phyloP scores from a whole-genome alignment of 2,113 vertebrate genomes.

The Engraulis encrasicolus region DNA sequence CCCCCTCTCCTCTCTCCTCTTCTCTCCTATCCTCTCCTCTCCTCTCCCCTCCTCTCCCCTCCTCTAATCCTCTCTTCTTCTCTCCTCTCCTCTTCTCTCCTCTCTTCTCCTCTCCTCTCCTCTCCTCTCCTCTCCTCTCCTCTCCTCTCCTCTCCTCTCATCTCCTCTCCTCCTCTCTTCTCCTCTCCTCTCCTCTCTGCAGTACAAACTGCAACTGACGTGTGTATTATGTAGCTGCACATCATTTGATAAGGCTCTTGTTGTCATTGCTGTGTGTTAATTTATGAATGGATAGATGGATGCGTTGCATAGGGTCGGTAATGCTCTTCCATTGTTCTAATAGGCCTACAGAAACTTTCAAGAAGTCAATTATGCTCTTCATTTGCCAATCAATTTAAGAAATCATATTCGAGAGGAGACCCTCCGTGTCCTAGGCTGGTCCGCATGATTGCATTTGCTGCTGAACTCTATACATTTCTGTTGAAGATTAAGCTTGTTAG shows the following conservation, averaged over 20 bases:
- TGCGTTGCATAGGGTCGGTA: neutral
- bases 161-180: no score
- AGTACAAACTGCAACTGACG: conserved; percentile 4
- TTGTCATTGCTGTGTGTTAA: neutral
- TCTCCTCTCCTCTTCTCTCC: no score
- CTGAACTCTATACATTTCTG: neutral
- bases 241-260: neutral
- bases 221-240: neutral
- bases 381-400: conserved; percentile 5
- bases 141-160: no score
- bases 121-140: no score
- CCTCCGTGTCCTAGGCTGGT: neutral
- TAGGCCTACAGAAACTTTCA: neutral
- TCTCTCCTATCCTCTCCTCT: no score
- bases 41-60: no score
- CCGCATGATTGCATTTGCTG: neutral
- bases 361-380: conserved; percentile 3
- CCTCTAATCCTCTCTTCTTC: no score
- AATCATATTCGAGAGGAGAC: neutral
- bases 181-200: neutral
- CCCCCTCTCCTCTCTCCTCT: no score
- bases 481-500: neutral
- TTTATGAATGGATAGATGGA: neutral
- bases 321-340: neutral
- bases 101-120: no score